A percentile compares a stretch with the other conserved stretches of the same genome.
These are phyloP conservation scores for Eutolmus rufibarbis DNA, from an alignment of 2,888 invertebrate genomes.

Conservation along the genomic window DNA sequence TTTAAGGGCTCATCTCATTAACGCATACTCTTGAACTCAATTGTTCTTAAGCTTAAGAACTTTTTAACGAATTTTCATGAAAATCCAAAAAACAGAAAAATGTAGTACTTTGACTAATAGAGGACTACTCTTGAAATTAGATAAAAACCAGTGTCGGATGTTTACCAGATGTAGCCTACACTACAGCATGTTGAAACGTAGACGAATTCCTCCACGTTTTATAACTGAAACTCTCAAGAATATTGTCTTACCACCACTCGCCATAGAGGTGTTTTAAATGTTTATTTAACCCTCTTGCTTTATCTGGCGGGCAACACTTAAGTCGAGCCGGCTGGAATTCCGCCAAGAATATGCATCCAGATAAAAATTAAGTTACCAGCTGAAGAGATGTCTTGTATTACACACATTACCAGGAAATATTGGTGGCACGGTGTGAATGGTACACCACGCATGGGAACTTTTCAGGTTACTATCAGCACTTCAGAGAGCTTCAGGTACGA, in stretches of 20 bases:
- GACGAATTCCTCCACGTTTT: constrained; percentile 10
- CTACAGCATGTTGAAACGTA: background rate
- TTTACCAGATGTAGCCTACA: background rate
- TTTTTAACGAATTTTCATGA: background rate
- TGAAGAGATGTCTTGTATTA: background rate
- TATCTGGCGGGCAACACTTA: background rate
- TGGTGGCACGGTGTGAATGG: background rate
- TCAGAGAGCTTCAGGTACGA: background rate
- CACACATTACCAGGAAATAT: background rate
- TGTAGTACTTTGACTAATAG: background rate
- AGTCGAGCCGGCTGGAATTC: background rate
- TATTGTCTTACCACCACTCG: constrained; percentile 19
- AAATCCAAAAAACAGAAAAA: background rate
- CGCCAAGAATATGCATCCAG: background rate
- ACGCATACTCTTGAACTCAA: background rate
- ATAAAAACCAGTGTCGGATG: constrained; percentile 20
- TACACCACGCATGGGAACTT: background rate
- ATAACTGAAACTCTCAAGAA: constrained; percentile 35
- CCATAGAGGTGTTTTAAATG: constrained; percentile 6
- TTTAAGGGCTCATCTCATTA: background rate
- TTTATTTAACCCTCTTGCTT: constrained; percentile 3
- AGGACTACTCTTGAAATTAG: background rate
- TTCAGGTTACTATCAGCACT: background rate
- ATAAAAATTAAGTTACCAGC: background rate
- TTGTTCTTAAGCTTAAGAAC: background rate